phyloP scores from a whole-genome alignment of 2,797 vertebrate genomes.

The Propithecus deckenii region DNA sequence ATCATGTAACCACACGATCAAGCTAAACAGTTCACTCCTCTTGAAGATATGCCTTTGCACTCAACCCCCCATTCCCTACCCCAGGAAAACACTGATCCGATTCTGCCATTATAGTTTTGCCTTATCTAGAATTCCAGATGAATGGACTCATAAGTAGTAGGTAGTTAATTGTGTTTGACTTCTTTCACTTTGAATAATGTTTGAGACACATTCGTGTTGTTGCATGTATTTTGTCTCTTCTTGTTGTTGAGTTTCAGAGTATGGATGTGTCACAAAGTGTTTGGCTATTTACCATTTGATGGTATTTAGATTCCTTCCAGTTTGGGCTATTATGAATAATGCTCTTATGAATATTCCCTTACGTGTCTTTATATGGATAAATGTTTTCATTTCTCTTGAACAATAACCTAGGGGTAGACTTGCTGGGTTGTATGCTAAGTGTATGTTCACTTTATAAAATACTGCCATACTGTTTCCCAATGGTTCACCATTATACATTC shows the following conservation, averaged over 20 bases:
- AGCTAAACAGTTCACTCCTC: not conserved
- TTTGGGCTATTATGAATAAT: not conserved
- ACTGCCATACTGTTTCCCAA: not conserved
- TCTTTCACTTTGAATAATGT: not conserved
- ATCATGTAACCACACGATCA: not conserved
- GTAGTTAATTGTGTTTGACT: not conserved
- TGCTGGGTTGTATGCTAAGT: not conserved
- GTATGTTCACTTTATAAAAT: not conserved
- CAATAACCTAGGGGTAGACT: not conserved
- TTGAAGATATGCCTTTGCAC: not conserved
- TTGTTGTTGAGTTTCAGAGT: not conserved
- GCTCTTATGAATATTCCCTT: not conserved
- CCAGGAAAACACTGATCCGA: not conserved
- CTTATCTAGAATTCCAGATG: not conserved
- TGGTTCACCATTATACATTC: not conserved
- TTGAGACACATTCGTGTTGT: not conserved
- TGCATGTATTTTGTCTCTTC: not conserved
- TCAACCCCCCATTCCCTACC: no score
- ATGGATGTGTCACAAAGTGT: not conserved
- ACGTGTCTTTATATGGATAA: not conserved
- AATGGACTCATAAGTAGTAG: not conserved
- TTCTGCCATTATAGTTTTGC: not conserved
- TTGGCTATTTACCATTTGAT: not conserved
- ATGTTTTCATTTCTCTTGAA: not conserved
- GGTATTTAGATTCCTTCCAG: not conserved